Evolutionary conservation across 2,888 invertebrate genomes (phyloP).

Genomic region (Muscina levida): DNA sequence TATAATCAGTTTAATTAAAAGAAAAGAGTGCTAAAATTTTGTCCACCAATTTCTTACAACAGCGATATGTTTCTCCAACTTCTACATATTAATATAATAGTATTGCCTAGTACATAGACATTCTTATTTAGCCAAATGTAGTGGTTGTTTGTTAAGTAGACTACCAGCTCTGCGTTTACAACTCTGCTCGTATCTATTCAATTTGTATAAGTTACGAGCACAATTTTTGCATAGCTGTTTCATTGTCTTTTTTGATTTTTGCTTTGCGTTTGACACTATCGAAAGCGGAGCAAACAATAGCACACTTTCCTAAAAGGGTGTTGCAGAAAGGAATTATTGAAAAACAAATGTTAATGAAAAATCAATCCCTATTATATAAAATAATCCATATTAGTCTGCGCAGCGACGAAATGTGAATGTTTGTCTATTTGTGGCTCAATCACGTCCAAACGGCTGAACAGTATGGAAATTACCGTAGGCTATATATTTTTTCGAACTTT

Average conservation of each 20-base stretch:
- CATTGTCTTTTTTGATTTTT: not conserved
- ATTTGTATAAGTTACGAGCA: conserved; percentile 1
- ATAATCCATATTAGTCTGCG: too few relatives aligned
- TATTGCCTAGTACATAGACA: not conserved
- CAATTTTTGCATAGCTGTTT: not conserved
- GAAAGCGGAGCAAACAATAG: not conserved
- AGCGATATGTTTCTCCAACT: too few relatives aligned
- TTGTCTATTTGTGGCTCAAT: too few relatives aligned
- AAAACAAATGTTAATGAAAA: not conserved
- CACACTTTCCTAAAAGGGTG: not conserved
- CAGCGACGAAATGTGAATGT: too few relatives aligned
- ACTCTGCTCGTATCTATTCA: not conserved
- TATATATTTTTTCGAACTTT: too few relatives aligned
- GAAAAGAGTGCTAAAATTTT: too few relatives aligned
- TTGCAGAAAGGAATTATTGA: not conserved
- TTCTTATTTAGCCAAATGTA: not conserved
- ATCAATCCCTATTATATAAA: not conserved
- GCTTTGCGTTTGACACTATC: not conserved
- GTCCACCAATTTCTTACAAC: too few relatives aligned
- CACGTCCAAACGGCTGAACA: too few relatives aligned
- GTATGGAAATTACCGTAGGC: too few relatives aligned
- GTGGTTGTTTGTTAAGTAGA: not conserved
- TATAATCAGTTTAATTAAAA: too few relatives aligned
- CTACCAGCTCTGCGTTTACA: not conserved
- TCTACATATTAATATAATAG: too few relatives aligned